Evolutionary conservation across 2,888 invertebrate genomes (phyloP), one percentile per base, ranked within the genome.

Genomic region (Caenorhabditis sp.): DNA sequence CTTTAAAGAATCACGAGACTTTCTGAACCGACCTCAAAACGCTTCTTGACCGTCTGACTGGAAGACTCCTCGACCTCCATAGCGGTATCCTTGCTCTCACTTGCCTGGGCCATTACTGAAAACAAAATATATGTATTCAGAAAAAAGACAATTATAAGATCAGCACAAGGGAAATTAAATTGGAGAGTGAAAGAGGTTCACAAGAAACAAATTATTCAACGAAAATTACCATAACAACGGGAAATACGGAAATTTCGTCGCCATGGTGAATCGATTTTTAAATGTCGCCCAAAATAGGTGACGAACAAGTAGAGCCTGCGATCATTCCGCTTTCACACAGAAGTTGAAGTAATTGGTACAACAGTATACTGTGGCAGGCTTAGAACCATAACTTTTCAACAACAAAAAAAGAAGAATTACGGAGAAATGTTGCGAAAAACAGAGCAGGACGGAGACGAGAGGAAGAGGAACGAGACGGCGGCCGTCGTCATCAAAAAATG

Each of bases 31-130:
- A 85, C 87, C 81, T 88, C 89, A 62, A 89, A 89, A 15, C 89
- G 77, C 78, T 89, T 89, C 82, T 89, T 89, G 9, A 71, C 84
- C 6, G 68, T 67, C 37, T 79, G 78, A 32, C 40, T 71, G 6
- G 64, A 44, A 3, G 76, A 50, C 71, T 86, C 87, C 40, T 88
- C 87, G 22, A 88, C 85, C 61, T 87, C 87, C 87, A 86, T 86
- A 20, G 82, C 62, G 9, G 44, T 32, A 13, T 74, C 74, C 32
- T 61, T 76, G 67, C 61, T 67, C 20, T 76, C 76, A 20, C 60
- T 76, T 60, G 74, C 50, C 20, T 50, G 55, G 24, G 79, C 71
- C 78, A 78, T 78, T 28, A 24, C 56, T 61, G 44, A 2, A 60
- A 56, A 37, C 55, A 13, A 47, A 32, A 32, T 32, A n/a, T n/a